phyloP scores from a whole-genome alignment of 2,797 vertebrate genomes.

The Tangara arthus region DNA sequence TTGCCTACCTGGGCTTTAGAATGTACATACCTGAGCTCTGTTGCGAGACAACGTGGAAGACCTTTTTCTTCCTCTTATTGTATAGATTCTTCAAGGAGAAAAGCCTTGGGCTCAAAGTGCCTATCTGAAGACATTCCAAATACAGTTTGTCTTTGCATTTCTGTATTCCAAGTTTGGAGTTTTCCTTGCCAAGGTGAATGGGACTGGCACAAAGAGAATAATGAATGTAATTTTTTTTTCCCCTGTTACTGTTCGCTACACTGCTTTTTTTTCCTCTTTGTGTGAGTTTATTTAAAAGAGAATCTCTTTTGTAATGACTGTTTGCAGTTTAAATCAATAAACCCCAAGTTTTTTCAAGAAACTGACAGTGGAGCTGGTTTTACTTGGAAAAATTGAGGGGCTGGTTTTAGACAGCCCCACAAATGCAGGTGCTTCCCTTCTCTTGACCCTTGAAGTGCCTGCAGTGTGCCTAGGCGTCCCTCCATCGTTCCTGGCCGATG shows the following conservation, averaged over 20 bases:
- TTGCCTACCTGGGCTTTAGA: constrained; percentile 76
- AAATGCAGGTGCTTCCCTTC: background rate
- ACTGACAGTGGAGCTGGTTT: constrained; percentile 66
- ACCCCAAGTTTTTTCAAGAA: constrained; percentile 85
- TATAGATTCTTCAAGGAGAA: constrained; percentile 76
- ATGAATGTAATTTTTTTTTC: constrained; percentile 91
- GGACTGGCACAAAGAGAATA: constrained; percentile 93
- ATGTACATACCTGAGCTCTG: constrained; percentile 77
- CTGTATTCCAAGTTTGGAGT: constrained; percentile 83
- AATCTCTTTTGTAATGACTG: constrained; percentile 94
- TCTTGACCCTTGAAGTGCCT: background rate
- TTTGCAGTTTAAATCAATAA: constrained; percentile 99
- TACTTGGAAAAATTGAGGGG: constrained; percentile 32
- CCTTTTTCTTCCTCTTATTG: constrained; percentile 56
- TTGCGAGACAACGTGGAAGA: constrained; percentile 68
- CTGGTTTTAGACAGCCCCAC: background rate
- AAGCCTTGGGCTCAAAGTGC: constrained; percentile 83
- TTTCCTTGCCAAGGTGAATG: constrained; percentile 84
- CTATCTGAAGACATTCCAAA: constrained; percentile 95
- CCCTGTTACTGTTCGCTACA: constrained; percentile 89
- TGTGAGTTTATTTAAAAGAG: constrained; percentile 94
- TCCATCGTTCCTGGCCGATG: fast-evolving
- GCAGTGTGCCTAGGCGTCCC: background rate
- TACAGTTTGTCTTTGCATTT: constrained; percentile 82
- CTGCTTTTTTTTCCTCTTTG: constrained; percentile 83